Conservation (phyloP, 2,113 vertebrate genomes). For the Siniperca knerii region DNA sequence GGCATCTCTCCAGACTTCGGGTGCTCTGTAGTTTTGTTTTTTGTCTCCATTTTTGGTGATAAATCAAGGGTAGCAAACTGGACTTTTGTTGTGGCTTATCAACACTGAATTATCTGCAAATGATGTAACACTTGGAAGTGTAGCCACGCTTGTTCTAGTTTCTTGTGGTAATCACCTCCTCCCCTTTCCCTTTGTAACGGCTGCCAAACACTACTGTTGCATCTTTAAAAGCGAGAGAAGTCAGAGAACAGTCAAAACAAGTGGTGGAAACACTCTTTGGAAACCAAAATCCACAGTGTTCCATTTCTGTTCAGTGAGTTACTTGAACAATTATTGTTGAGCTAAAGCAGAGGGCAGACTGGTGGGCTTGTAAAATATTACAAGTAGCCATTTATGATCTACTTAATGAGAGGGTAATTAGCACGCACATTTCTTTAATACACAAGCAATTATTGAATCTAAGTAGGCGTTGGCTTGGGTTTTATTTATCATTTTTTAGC, state of each 20-base stretch:
- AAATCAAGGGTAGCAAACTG: not conserved
- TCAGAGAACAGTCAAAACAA: slow-evolving; percentile 17
- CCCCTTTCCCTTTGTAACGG: slow-evolving; percentile 11
- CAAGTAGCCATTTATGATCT: slow-evolving; percentile 25
- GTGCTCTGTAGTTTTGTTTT: no score
- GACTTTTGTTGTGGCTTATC: not conserved
- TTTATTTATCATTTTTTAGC: slow-evolving; percentile 1
- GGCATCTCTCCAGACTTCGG: no score
- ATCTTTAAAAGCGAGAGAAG: slow-evolving; percentile 27
- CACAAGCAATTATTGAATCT: slow-evolving; percentile 32
- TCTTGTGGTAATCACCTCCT: slow-evolving; percentile 30
- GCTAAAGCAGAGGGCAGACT: slow-evolving; percentile 2
- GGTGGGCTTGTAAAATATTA: slow-evolving; percentile 13
- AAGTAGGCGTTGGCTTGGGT: not conserved
- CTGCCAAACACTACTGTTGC: slow-evolving; percentile 38
- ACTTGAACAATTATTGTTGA: not conserved
- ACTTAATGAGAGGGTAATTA: slow-evolving; percentile 20
- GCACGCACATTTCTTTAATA: slow-evolving; percentile 12
- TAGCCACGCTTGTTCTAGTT: slow-evolving; percentile 26
- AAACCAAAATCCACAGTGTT: not conserved
- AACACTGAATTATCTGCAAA: slow-evolving; percentile 5
- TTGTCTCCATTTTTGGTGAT: no score
- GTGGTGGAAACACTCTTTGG: not conserved
- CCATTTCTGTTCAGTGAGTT: not conserved
- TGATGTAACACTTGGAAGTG: slow-evolving; percentile 38